These are phyloP conservation scores for Dryobota labecula DNA, from an alignment of 2,888 invertebrate species.

Conservation along the genomic window DNA sequence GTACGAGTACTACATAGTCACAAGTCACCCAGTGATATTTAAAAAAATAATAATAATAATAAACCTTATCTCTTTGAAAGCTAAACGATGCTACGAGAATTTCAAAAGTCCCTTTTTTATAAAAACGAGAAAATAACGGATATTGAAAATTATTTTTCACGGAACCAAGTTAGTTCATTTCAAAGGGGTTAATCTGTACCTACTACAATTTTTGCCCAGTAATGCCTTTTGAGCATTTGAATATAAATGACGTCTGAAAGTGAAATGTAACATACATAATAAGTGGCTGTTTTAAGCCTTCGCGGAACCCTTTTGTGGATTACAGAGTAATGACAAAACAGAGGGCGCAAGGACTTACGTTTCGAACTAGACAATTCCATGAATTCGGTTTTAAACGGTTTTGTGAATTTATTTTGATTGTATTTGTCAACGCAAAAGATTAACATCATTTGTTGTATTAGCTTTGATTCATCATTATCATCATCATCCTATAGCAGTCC, in stretches of 20 bases:
- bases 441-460: background rate
- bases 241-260: constrained; percentile 91
- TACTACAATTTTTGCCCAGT: constrained; percentile 88
- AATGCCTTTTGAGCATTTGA: constrained; percentile 90
- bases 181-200: constrained; percentile 84
- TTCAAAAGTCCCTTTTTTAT: background rate
- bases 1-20: background rate
- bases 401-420: constrained; percentile 1
- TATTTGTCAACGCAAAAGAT: background rate
- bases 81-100: background rate
- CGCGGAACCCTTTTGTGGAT: constrained; percentile 89
- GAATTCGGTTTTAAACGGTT: background rate
- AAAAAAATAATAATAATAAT: no score
- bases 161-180: constrained; percentile 86
- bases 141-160: constrained; percentile 78
- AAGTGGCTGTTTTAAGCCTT: constrained; percentile 91
- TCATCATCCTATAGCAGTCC: no score
- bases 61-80: background rate
- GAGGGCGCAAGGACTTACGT: constrained; percentile 44
- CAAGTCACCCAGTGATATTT: background rate
- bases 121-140: constrained; percentile 17
- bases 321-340: constrained; percentile 77
- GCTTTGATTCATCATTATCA: no score
- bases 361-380: background rate
- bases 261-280: constrained; percentile 91